phyloP scores from a whole-genome alignment of 92 coral and sea anemone genomes.

The Muricea muricata region DNA sequence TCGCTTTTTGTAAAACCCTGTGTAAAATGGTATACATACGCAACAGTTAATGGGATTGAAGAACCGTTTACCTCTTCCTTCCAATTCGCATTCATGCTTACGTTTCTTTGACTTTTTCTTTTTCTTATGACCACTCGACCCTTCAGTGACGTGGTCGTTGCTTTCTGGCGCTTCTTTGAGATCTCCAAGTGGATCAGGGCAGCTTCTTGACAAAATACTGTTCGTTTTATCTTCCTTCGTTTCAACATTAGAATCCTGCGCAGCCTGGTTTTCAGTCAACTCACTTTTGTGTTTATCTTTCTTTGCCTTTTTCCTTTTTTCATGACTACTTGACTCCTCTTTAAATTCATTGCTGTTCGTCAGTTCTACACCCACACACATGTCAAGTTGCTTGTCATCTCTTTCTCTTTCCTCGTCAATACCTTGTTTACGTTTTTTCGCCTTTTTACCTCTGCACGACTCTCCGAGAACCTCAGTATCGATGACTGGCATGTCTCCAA shows the following conservation, averaged over 20 bases:
- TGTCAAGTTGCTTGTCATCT: no score
- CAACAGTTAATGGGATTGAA: no score
- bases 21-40: background rate
- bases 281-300: background rate
- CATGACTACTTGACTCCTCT: background rate
- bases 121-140: background rate
- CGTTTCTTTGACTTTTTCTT: slow-evolving; percentile 13
- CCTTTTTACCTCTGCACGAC: no score
- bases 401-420: no score
- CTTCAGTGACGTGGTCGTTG: background rate
- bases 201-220: no score
- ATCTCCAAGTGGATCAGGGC: no score
- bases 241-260: background rate
- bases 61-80: no score
- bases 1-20: background rate
- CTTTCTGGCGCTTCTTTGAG: background rate
- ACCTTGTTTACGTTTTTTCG: no score
- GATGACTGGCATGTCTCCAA: no score
- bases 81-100: background rate
- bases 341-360: background rate
- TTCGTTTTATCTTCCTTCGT: background rate
- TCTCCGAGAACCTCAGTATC: no score
- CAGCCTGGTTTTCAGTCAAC: background rate
- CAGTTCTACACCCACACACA: no score
- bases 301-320: slow-evolving; percentile 4